Evolutionary conservation across 2,888 invertebrate genomes (phyloP).

Genomic region (Drosophila niveifrons): DNA sequence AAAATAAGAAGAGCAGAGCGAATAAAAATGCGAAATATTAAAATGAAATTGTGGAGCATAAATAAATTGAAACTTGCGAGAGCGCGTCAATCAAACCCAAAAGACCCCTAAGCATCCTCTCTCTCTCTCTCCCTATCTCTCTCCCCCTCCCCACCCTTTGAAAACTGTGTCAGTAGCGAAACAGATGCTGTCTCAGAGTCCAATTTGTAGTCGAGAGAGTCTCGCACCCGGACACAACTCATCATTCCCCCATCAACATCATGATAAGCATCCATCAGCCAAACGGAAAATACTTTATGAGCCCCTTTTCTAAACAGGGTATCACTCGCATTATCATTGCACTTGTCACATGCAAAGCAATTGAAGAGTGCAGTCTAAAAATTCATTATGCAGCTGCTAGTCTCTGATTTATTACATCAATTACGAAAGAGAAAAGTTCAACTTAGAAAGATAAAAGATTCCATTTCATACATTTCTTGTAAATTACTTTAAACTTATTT

Average conservation of each 20-base stretch:
- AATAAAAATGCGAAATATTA: constrained; percentile 9
- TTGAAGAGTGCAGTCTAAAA: neutral
- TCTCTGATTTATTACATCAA: no score
- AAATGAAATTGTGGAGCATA: constrained; percentile 57
- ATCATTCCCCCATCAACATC: constrained; percentile 31
- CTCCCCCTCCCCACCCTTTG: neutral
- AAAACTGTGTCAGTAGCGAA: constrained; percentile 70
- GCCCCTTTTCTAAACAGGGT: constrained; percentile 19
- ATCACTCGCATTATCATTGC: constrained; percentile 13
- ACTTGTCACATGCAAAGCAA: constrained; percentile 7
- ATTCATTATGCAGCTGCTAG: neutral
- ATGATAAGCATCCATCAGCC: constrained; percentile 57
- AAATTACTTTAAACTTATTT: no score
- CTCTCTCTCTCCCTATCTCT: neutral
- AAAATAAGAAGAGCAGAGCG: neutral
- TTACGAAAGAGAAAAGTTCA: no score
- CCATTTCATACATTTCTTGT: no score
- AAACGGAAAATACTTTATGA: constrained; percentile 26
- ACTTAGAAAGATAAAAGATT: no score
- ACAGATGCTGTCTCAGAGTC: constrained; percentile 13
- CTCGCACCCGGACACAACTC: constrained; percentile 50
- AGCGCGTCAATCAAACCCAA: constrained; percentile 56
- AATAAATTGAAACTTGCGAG: constrained; percentile 63
- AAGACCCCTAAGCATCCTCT: neutral
- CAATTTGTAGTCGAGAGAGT: neutral